Base-by-base conservation (phyloP, 2,888 invertebrate species). In the Spisula solida region DNA sequence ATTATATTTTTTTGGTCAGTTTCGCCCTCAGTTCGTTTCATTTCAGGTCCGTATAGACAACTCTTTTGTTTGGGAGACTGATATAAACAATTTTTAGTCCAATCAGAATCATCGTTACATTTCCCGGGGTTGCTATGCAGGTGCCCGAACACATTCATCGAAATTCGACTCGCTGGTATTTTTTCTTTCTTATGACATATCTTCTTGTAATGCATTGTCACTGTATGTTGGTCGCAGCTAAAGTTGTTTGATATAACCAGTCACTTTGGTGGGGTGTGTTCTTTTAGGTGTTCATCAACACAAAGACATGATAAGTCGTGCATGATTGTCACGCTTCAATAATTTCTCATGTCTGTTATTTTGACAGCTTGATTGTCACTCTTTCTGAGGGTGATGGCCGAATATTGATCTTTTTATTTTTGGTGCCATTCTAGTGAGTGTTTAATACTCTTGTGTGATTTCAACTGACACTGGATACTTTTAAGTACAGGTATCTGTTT, bases 101-200 rank as follows among this genome's bases (percentile, higher is more conserved):
- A 92, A 92, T 92, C 78, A 88, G 47, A 90, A 48, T 41, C 12
- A 6, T 41, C 86, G 87, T 92, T 89, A 90, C 89, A 90, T 82
- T 47, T 82, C 85, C 66, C 87, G 88, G 90, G 90, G 92, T 92
- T 92, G 92, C 92, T 92, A 92, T 85, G 92, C 92, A 92, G 92
- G 92, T 92, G 92, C 90, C 79, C 90, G 89, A 82, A 92, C 90
- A 89, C 88, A 90, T 88, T 75, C 66, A n/a, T 41, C 31, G 34
- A 83, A 83, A 70, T 29, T 41, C 60, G 41, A 25, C 31, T 80
- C 47, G n/a, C 25, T 80, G 48, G 48, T 80, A 48, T 16, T 25
- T 48, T 25, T 47, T 75, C 34, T 75, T 70, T 75, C 34, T 5
- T 25, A 66, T 10, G 25, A 51, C 25, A 25, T 66, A 10, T 66